phyloP scores from a whole-genome alignment of 2,888 invertebrate species.

The Drosophila diplacantha region DNA sequence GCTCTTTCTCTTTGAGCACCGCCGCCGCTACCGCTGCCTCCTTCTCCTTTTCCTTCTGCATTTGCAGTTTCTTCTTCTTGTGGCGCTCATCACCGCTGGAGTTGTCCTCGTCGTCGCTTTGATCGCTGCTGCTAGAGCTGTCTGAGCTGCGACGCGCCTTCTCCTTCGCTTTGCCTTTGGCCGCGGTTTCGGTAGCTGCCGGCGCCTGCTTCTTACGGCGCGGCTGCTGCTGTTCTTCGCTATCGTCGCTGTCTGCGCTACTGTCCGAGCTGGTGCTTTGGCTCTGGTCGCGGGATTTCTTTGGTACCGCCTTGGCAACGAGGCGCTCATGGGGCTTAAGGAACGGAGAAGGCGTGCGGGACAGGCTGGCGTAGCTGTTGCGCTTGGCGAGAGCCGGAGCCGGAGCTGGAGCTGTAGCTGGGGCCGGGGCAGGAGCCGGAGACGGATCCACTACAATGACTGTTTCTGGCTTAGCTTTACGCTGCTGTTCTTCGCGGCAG shows the following conservation, averaged over 20 bases:
- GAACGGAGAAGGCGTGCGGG: conserved; percentile 92
- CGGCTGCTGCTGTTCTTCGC: conserved; percentile 76
- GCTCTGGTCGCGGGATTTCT: conserved; percentile 52
- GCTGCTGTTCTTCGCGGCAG: conserved; percentile 63
- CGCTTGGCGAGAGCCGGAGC: conserved; percentile 26
- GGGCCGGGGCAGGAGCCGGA: conserved; percentile 9
- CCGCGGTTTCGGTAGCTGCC: conserved; percentile 36
- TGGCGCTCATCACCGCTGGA: conserved; percentile 74
- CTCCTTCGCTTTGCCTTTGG: conserved; percentile 24
- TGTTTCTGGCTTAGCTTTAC: conserved; percentile 40
- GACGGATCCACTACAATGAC: conserved; percentile 32
- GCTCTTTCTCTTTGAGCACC: conserved; percentile 42
- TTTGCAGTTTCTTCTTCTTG: conserved; percentile 44
- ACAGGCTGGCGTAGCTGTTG: conserved; percentile 81
- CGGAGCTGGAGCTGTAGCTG: background rate
- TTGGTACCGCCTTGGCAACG: conserved; percentile 44
- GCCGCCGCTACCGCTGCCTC: conserved; percentile 12
- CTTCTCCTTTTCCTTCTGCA: conserved; percentile 28
- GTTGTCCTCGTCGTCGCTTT: conserved; percentile 64
- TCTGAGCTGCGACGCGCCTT: conserved; percentile 52
- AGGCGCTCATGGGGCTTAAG: conserved; percentile 80
- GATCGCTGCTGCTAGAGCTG: conserved; percentile 65
- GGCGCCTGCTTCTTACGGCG: conserved; percentile 54
- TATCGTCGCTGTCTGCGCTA: conserved; percentile 79
- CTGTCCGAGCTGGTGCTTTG: conserved; percentile 74